Conservation (phyloP, 2,888 invertebrate genomes). For the Orthonychiurus folsomi region DNA sequence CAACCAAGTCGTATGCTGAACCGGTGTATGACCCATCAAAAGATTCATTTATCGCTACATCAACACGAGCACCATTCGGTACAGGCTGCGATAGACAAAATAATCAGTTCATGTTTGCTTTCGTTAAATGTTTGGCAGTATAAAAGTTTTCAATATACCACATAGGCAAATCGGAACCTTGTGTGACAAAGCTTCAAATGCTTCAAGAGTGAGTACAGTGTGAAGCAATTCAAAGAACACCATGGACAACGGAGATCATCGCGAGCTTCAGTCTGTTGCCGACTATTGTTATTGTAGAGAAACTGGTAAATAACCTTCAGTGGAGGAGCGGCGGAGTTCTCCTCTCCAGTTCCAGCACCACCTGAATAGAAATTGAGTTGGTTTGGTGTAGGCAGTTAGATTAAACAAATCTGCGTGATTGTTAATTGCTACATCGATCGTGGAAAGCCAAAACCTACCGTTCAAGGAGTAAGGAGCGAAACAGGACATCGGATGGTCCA, state of each 20-base stretch:
- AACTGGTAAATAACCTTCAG: slow-evolving; percentile 83
- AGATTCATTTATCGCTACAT: slow-evolving; percentile 87
- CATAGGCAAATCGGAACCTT: slow-evolving; percentile 84
- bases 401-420: too few relatives aligned
- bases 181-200: slow-evolving; percentile 90
- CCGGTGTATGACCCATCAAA: slow-evolving; percentile 94
- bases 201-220: slow-evolving; percentile 79
- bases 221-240: slow-evolving; percentile 84
- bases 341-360: too few relatives aligned
- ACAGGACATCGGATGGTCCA: slow-evolving; percentile 9
- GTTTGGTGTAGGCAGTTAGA: too few relatives aligned
- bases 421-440: too few relatives aligned
- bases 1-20: slow-evolving; percentile 78
- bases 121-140: too few relatives aligned
- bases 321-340: too few relatives aligned
- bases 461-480: too few relatives aligned
- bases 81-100: slow-evolving; percentile 54
- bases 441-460: not conserved
- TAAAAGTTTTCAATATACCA: too few relatives aligned
- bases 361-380: too few relatives aligned
- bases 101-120: not conserved
- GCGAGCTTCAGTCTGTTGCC: slow-evolving; percentile 90
- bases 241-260: slow-evolving; percentile 91
- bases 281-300: slow-evolving; percentile 85
- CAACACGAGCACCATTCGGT: slow-evolving; percentile 72